Evolutionary conservation across 1,140 invertebrate genomes (phyloP).

Genomic region (Heliconius hermathena): DNA sequence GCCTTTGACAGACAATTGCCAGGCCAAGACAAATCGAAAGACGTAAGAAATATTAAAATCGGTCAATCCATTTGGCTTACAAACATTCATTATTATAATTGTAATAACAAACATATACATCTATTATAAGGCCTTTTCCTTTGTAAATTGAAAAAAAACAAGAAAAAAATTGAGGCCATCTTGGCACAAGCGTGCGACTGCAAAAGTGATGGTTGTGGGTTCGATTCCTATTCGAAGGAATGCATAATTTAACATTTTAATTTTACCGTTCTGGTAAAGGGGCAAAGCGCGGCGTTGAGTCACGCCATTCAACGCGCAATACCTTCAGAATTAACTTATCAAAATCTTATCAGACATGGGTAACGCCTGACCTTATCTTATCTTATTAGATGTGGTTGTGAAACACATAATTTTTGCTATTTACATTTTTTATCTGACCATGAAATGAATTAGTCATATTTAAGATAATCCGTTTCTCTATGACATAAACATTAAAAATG

Average conservation of each 20-base stretch:
- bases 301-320: not conserved
- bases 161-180: not conserved
- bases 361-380: too few species aligned
- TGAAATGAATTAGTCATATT: not conserved
- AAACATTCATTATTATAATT: too few species aligned
- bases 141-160: not conserved
- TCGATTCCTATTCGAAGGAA: too few species aligned
- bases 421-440: not conserved
- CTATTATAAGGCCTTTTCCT: too few species aligned
- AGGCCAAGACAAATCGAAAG: too few species aligned
- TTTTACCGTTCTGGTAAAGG: not conserved
- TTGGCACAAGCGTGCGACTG: not conserved
- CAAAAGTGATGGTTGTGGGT: too few species aligned
- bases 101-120: too few species aligned
- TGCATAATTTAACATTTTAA: not conserved
- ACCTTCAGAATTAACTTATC: not conserved
- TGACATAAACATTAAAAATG: not conserved
- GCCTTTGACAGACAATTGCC: too few species aligned
- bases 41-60: too few species aligned
- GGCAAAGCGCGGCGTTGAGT: not conserved
- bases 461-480: not conserved
- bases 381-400: not conserved
- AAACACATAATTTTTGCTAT: not conserved
- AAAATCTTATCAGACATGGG: too few species aligned
- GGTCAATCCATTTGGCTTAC: too few species aligned